Conservation (phyloP, 2,797 vertebrate genomes). For the Lithobates pipiens region DNA sequence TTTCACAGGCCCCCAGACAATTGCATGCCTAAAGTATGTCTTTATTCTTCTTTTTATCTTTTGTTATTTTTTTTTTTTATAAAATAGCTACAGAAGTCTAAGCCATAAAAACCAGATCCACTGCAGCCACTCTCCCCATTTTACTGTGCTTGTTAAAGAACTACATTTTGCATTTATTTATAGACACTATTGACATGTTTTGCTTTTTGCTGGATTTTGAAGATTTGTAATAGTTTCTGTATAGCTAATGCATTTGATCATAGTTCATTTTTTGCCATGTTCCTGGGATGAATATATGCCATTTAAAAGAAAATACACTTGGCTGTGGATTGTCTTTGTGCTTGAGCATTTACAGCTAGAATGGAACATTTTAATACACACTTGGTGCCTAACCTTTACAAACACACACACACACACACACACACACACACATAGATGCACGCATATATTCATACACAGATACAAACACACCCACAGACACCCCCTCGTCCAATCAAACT, state of each 20-base stretch:
- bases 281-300: no score
- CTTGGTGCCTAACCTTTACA: background rate
- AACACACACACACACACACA: background rate
- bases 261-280: background rate
- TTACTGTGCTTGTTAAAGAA: background rate
- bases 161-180: background rate
- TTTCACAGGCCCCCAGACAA: constrained; percentile 55
- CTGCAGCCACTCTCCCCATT: background rate
- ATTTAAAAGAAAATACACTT: background rate
- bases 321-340: no score
- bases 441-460: background rate
- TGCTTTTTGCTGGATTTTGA: background rate
- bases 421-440: background rate
- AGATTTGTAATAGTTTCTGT: background rate
- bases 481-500: background rate
- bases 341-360: background rate
- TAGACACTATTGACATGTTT: background rate
- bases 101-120: background rate
- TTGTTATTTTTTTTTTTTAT: background rate
- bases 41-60: background rate
- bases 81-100: background rate
- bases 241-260: background rate
- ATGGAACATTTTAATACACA: background rate
- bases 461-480: background rate
- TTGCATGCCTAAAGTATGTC: background rate